These are phyloP conservation scores for Sander lucioperca DNA, from an alignment of 2,113 vertebrate genomes.

Conservation along the genomic window DNA sequence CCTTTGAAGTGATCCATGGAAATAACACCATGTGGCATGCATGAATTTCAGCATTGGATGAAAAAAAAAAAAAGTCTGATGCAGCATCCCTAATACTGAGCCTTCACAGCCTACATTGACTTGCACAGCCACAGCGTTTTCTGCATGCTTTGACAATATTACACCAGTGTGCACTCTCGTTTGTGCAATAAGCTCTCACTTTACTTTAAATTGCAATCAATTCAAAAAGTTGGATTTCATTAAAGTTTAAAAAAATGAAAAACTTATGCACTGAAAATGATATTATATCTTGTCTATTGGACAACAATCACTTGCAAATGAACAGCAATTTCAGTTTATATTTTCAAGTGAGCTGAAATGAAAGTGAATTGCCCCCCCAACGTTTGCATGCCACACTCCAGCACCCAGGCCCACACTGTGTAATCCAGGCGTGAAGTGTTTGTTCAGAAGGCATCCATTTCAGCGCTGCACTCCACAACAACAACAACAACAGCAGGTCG, in stretches of 20 bases:
- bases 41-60: conserved; percentile 48
- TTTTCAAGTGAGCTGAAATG: conserved; percentile 43
- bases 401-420: conserved; percentile 29
- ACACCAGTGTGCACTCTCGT: conserved; percentile 1
- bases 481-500: conserved; percentile 41
- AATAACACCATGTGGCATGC: conserved; percentile 66
- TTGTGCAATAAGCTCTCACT: conserved; percentile 24
- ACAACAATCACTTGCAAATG: conserved; percentile 45
- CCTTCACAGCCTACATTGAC: conserved; percentile 16
- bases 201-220: conserved; percentile 44
- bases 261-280: conserved; percentile 34
- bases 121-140: conserved; percentile 17
- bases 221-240: conserved; percentile 42
- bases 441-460: conserved; percentile 39
- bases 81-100: conserved; percentile 42
- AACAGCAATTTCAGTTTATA: conserved; percentile 48
- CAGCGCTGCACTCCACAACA: conserved; percentile 27
- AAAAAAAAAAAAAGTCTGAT: conserved; percentile 22
- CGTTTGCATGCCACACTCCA: conserved; percentile 22
- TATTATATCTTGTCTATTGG: conserved; percentile 35
- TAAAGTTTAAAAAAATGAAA: conserved; percentile 43
- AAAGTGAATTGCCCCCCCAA: conserved; percentile 36
- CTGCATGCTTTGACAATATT: conserved; percentile 11
- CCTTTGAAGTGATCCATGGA: conserved; percentile 66
- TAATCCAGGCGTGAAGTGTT: conserved; percentile 38